Evolutionary conservation across 2,888 invertebrate species (phyloP), one percentile per base, ranked within the genome.

Genomic region (Gymnocheta viridis): DNA sequence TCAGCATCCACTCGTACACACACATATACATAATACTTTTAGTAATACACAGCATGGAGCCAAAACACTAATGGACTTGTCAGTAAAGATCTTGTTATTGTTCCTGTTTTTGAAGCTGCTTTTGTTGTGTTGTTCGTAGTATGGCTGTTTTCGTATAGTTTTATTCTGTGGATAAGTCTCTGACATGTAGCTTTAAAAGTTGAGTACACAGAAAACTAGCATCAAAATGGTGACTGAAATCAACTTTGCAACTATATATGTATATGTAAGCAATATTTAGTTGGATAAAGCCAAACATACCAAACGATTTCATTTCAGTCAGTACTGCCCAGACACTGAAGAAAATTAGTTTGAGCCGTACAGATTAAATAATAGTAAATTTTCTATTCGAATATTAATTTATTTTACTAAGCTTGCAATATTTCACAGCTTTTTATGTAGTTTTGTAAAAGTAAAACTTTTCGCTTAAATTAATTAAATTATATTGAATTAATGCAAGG

Each of bases 51-150:
- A 49, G 76, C 24, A 56, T 76, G 67, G 38, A 84, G 60, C 77
- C 67, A 81, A 73, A 81, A 69, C 67, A 72, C 72, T 84, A 81
- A 84, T 84, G 80, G 84, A 84, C 80, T 77, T 81, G 84, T 84
- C 84, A 81, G 83, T 72, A 72, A 38, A 80, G 60, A 69, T 77
- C 51, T 77, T 73, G 58, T 76, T 79, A 60, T 74, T 70, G n/a
- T 29, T 56, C 7, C 14, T 41, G 19, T 51, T 69, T 44, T 22
- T 51, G 66, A 47, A 62, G 41, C 0, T 32, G 32, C 29, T 27
- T 10, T 12, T 19, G 24, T 56, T 72, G 47, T 29, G 47, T 29
- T 64, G 12, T 24, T 66, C 17, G 44, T 76, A 22, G 27, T 47
- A 24, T 10, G 17, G 7, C 32, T 35, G 17, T 47, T 49, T 47